These are phyloP conservation scores for Lithophane socia DNA, from an alignment of 2,888 invertebrate genomes.

Conservation along the genomic window DNA sequence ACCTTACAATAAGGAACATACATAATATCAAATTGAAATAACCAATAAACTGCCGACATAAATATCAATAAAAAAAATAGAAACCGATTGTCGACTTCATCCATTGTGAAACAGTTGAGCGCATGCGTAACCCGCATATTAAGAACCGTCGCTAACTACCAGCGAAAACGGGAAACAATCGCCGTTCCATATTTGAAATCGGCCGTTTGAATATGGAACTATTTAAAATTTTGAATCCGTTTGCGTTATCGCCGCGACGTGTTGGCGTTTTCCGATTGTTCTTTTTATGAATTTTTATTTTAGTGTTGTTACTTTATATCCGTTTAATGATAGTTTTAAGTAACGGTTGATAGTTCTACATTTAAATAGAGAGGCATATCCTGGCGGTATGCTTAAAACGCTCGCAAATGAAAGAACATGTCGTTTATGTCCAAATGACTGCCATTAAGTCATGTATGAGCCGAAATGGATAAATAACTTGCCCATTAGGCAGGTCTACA, in stretches of 20 bases:
- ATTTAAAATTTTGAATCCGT: conserved; percentile 91
- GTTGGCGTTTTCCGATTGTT: conserved; percentile 88
- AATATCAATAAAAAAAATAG: conserved; percentile 77
- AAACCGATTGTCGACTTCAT: conserved; percentile 80
- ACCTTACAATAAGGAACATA: conserved; percentile 38
- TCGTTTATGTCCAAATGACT: conserved; percentile 58
- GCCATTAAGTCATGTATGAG: conserved; percentile 56
- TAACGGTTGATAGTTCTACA: conserved; percentile 65
- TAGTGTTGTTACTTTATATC: conserved; percentile 71
- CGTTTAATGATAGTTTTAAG: conserved; percentile 70
- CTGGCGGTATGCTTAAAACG: conserved; percentile 62
- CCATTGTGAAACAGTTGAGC: conserved; percentile 88
- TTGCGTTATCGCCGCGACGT: conserved; percentile 88
- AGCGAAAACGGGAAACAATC: conserved; percentile 90
- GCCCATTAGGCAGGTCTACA: conserved; percentile 30
- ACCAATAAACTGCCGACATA: conserved; percentile 59
- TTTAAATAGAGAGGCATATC: conserved; percentile 63
- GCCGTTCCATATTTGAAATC: conserved; percentile 88
- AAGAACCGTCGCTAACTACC: conserved; percentile 85
- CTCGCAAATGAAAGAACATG: conserved; percentile 56
- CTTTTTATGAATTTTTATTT: conserved; percentile 72
- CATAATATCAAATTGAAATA: conserved; percentile 56
- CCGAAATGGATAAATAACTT: conserved; percentile 50
- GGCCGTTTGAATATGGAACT: conserved; percentile 88
- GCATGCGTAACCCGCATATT: conserved; percentile 89